phyloP scores from a whole-genome alignment of 2,888 invertebrate genomes.

The Aphodius sticticus region DNA sequence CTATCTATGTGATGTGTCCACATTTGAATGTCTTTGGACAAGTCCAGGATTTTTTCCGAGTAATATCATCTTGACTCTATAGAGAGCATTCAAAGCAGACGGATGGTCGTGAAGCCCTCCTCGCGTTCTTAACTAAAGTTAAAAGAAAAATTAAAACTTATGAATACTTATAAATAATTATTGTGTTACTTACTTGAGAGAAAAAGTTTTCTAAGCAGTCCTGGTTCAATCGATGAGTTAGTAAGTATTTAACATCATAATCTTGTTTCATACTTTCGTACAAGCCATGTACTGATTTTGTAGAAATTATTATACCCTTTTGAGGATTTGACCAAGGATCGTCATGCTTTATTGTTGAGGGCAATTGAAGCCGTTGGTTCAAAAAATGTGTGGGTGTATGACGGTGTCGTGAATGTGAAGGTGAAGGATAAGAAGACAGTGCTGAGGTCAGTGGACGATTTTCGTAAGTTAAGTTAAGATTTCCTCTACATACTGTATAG shows the following conservation, averaged over 20 bases:
- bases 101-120: constrained; percentile 44
- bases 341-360: too few species aligned
- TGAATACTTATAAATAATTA: constrained; percentile 7
- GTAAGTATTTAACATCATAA: constrained; percentile 36
- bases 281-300: constrained; percentile 35
- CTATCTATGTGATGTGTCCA: constrained; percentile 12
- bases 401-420: too few species aligned
- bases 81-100: constrained; percentile 39
- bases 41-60: constrained; percentile 40
- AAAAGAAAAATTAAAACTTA: constrained; percentile 28
- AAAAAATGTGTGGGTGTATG: too few species aligned
- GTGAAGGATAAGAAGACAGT: too few species aligned
- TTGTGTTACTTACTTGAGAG: constrained; percentile 24
- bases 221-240: constrained; percentile 40
- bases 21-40: constrained; percentile 34
- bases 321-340: too few species aligned
- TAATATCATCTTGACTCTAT: constrained; percentile 39
- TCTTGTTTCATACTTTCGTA: constrained; percentile 33
- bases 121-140: constrained; percentile 38
- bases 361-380: too few species aligned
- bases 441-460: too few species aligned
- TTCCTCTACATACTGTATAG: too few species aligned
- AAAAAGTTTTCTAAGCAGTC: constrained; percentile 40
- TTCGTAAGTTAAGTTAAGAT: too few species aligned
- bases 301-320: constrained; percentile 40